Conservation (phyloP, 23 tunicate genomes). For the Clavelina lepadiformis region DNA sequence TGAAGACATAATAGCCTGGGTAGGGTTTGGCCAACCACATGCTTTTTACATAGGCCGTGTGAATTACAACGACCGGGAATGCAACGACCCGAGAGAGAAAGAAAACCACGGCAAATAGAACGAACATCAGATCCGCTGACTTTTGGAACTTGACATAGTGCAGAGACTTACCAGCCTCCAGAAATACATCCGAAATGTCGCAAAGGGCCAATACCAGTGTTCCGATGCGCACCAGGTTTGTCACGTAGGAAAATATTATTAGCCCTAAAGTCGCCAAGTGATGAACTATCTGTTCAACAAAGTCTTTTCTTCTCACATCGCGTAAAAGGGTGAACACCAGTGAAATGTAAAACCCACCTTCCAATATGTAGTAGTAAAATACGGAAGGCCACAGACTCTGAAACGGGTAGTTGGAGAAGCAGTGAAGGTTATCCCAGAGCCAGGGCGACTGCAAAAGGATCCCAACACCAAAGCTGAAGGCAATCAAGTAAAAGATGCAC, state of each 20-base stretch:
- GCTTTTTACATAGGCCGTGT: constrained; percentile 78
- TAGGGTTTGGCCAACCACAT: constrained; percentile 51
- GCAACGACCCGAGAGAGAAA: constrained; percentile 52
- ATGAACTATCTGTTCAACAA: constrained; percentile 72
- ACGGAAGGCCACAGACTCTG: constrained; percentile 55
- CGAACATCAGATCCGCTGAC: constrained; percentile 47
- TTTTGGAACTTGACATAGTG: constrained; percentile 44
- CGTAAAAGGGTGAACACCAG: constrained; percentile 50
- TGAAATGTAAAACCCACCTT: constrained; percentile 82
- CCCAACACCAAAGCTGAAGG: constrained; percentile 53
- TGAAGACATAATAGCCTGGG: constrained; percentile 69
- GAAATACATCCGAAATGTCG: constrained; percentile 76
- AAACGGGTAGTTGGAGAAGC: constrained; percentile 74
- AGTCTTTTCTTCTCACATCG: constrained; percentile 86
- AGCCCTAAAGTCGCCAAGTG: constrained; percentile 76
- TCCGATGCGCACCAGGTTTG: constrained; percentile 73
- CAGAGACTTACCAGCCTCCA: constrained; percentile 74
- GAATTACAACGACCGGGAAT: constrained; percentile 50
- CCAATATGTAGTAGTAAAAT: constrained; percentile 79
- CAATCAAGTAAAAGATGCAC: constrained; percentile 53
- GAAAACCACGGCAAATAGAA: constrained; percentile 68
- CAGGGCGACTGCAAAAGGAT: constrained; percentile 56
- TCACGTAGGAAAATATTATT: constrained; percentile 73
- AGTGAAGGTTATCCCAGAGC: constrained; percentile 81
- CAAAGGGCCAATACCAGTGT: constrained; percentile 73